These are phyloP conservation scores for Anas georgica DNA, from an alignment of 2,797 vertebrate species.

Conservation along the genomic window DNA sequence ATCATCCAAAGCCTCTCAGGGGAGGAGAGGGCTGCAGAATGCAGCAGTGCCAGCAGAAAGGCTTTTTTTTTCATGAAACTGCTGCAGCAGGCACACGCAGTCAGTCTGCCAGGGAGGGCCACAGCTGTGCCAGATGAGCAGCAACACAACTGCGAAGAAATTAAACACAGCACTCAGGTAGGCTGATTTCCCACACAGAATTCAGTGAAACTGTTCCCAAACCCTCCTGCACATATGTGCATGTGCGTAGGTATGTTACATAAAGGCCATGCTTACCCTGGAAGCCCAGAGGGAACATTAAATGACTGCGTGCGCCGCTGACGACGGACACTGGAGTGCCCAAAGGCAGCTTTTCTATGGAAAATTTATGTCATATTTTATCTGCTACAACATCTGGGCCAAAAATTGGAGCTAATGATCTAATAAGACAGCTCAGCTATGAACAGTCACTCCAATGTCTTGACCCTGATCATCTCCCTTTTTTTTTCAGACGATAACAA, in stretches of 20 bases:
- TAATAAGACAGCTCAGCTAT: conserved; percentile 28
- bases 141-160: neutral
- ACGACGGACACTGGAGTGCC: neutral
- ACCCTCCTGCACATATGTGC: neutral
- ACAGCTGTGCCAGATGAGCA: conserved; percentile 27
- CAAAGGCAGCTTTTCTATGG: conserved; percentile 12
- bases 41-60: neutral
- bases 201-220: neutral
- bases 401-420: conserved; percentile 22
- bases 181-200: neutral
- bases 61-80: neutral
- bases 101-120: neutral
- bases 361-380: conserved; percentile 48
- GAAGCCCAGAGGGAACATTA: conserved; percentile 29
- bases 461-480: neutral
- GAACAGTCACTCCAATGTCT: conserved; percentile 19
- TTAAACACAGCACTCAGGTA: conserved; percentile 17
- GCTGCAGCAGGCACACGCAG: neutral
- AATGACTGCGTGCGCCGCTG: neutral
- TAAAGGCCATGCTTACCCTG: conserved; percentile 41
- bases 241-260: neutral
- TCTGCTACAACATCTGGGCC: conserved; percentile 30
- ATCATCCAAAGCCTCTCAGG: neutral
- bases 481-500: neutral
- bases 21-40: conserved; percentile 1